These are phyloP conservation scores for Xenopus borealis DNA, from an alignment of 2,113 vertebrate genomes.

Conservation along the genomic window DNA sequence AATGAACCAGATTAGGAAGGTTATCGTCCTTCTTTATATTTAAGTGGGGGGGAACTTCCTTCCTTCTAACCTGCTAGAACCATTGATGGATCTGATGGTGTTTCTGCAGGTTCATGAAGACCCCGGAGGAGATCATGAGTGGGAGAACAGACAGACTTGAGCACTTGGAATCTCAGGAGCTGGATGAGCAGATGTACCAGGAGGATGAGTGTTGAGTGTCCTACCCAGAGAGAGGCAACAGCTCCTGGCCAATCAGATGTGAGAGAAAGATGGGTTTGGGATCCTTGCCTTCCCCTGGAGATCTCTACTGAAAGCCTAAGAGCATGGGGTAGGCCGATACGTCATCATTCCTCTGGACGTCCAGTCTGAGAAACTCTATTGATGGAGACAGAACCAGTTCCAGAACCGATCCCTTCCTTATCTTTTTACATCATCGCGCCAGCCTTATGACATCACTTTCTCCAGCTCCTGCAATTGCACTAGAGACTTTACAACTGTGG, in stretches of 20 bases:
- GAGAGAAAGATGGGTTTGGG: background rate
- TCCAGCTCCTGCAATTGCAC: background rate
- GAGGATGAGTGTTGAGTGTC: conserved; percentile 89
- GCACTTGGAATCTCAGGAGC: conserved; percentile 90
- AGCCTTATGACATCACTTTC: background rate
- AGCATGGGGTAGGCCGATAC: background rate
- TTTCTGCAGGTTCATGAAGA: conserved; percentile 91
- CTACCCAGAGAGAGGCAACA: background rate
- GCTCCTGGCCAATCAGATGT: background rate
- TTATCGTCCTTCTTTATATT: too few relatives aligned
- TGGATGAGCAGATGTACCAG: conserved; percentile 91
- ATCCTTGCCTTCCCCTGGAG: too few relatives aligned
- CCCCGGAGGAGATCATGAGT: conserved; percentile 97
- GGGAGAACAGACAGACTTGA: conserved; percentile 92
- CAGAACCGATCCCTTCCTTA: background rate
- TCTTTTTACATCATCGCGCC: background rate
- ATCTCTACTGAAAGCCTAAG: too few relatives aligned
- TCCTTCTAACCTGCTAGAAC: too few relatives aligned
- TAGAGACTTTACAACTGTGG: background rate
- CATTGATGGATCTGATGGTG: background rate
- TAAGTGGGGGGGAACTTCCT: too few relatives aligned
- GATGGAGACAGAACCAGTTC: background rate
- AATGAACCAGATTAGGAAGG: too few relatives aligned
- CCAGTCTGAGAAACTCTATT: background rate
- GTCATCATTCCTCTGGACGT: background rate